Evolutionary conservation across 2,113 vertebrate genomes (phyloP).

Genomic region (Thomomys bottae): DNA sequence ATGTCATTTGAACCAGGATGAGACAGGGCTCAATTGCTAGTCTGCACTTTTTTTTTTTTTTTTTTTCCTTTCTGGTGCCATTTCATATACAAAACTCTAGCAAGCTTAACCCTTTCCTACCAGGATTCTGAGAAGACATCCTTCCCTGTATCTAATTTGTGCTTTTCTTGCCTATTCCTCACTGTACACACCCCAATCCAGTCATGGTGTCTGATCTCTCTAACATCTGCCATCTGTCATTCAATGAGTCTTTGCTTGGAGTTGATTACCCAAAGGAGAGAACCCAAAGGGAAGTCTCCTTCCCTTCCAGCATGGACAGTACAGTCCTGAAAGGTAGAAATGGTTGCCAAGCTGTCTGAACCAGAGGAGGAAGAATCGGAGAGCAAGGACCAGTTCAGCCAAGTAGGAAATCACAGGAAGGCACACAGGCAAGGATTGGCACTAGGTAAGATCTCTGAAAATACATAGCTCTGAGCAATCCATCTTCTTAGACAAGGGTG

Average conservation of each 20-base stretch:
- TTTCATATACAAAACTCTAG: conserved; percentile 74
- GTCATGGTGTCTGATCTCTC: not conserved
- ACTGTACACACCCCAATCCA: not conserved
- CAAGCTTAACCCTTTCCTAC: conserved; percentile 79
- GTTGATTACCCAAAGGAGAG: not conserved
- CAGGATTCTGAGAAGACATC: not conserved
- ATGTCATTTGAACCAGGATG: conserved; percentile 88
- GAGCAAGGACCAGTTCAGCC: not conserved
- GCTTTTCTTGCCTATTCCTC: not conserved
- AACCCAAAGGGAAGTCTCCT: not conserved
- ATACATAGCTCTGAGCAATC: not conserved
- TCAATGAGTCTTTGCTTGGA: not conserved
- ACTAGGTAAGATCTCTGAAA: not conserved
- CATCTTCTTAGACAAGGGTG: not conserved
- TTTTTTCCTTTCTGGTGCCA: conserved; percentile 58
- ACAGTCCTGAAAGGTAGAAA: not conserved
- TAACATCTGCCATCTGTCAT: not conserved
- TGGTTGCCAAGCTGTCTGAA: not conserved
- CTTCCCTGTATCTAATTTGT: rapidly evolving
- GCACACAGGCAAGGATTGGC: not conserved
- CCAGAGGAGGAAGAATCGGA: not conserved
- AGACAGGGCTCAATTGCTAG: conserved; percentile 86
- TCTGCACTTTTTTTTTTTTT: conserved; percentile 80
- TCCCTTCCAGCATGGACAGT: not conserved
- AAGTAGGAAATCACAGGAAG: not conserved